phyloP scores from a whole-genome alignment of 53 echinoderm and acorn worm species.

The Astropecten irregularis region DNA sequence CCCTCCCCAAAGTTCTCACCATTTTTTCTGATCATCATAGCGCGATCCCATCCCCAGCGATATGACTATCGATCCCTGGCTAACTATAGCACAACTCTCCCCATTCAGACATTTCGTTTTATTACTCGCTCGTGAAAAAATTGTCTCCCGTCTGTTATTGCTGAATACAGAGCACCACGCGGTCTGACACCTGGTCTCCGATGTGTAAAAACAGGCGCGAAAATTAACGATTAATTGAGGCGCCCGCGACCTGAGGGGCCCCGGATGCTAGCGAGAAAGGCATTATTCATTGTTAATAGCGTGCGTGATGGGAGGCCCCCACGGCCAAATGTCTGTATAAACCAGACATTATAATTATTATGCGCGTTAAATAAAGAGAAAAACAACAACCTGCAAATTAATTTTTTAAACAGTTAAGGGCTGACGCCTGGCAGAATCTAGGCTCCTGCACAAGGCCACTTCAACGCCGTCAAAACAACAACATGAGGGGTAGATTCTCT shows the following conservation, averaged over 20 bases:
- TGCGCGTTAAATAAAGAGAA: conserved; percentile 14
- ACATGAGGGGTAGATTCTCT: background rate
- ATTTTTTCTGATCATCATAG: background rate
- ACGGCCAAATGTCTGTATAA: conserved; percentile 22
- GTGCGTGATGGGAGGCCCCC: conserved; percentile 14
- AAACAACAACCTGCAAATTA: conserved; percentile 41
- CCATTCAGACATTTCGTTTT: conserved; percentile 31
- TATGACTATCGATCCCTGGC: conserved; percentile 9
- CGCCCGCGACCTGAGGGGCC: conserved; percentile 6
- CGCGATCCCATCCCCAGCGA: background rate
- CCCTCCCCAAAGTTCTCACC: background rate
- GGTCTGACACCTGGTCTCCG: conserved; percentile 15
- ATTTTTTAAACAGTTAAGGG: conserved; percentile 56
- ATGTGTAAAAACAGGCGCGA: conserved; percentile 47
- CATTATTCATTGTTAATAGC: conserved; percentile 13
- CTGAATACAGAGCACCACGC: too few species aligned
- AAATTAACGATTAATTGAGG: conserved; percentile 36
- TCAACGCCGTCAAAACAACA: conserved; percentile 33
- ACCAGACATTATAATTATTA: conserved; percentile 36
- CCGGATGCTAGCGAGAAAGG: background rate
- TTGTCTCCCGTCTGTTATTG: too few species aligned
- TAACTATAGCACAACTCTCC: conserved; percentile 48
- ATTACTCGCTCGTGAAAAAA: too few species aligned
- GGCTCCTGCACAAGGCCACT: conserved; percentile 47
- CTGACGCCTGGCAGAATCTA: conserved; percentile 35